phyloP scores from a whole-genome alignment of 2,797 vertebrate genomes.

The Notamacropus eugenii region DNA sequence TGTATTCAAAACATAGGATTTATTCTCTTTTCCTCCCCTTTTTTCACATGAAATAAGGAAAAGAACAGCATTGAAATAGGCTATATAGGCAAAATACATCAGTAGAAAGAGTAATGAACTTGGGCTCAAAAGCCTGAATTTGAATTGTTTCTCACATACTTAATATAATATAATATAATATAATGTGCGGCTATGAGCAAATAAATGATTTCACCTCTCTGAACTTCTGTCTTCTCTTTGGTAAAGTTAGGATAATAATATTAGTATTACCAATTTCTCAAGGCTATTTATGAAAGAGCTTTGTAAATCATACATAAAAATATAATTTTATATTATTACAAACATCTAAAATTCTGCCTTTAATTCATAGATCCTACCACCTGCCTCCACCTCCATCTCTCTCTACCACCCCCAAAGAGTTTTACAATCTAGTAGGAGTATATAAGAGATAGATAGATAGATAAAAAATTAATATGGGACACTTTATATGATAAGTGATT shows the following conservation, averaged over 20 bases:
- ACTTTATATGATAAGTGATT: background rate
- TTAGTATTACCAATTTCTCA: background rate
- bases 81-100: background rate
- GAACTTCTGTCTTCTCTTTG: background rate
- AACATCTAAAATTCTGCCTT: background rate
- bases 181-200: background rate
- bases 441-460: background rate
- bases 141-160: background rate
- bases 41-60: background rate
- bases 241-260: background rate
- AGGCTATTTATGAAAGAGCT: background rate
- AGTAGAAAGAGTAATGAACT: background rate
- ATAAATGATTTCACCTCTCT: background rate
- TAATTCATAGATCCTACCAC: background rate
- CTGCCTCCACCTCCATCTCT: background rate
- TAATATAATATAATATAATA: too few species aligned
- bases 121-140: background rate
- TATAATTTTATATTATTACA: background rate
- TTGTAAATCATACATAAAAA: background rate
- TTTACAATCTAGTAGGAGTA: background rate
- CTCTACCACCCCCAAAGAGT: background rate
- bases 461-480: background rate
- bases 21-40: background rate
- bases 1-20: background rate
- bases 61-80: background rate